Conservation (phyloP, 2,888 invertebrate species). For the Diarsia dahlii region DNA sequence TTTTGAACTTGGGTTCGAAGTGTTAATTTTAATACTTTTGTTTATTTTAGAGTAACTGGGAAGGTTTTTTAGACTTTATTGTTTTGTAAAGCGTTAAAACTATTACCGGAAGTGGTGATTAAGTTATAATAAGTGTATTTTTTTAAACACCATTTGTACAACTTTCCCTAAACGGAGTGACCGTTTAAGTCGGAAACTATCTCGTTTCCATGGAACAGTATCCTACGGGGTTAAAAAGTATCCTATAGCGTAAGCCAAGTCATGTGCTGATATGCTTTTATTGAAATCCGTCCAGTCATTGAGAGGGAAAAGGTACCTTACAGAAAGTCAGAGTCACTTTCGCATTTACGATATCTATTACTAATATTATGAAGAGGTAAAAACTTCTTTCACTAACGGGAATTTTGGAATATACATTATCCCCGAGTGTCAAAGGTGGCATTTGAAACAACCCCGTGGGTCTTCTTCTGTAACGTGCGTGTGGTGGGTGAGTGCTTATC, state of each 20-base stretch:
- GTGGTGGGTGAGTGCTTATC: no score
- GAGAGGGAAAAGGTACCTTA: background rate
- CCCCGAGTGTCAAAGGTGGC: no score
- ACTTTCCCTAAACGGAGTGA: no score
- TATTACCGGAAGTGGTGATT: background rate
- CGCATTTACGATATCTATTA: background rate
- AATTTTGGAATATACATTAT: no score
- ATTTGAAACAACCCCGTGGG: no score
- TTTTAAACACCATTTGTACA: background rate
- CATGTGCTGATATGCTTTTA: background rate
- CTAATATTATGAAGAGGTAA: background rate
- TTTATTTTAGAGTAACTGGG: slow-evolving; percentile 23
- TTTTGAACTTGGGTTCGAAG: slow-evolving; percentile 43
- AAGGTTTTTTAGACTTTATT: background rate
- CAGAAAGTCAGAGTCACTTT: background rate
- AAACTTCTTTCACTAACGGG: no score
- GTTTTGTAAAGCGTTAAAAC: background rate
- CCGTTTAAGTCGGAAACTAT: background rate
- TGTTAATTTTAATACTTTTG: slow-evolving; percentile 55
- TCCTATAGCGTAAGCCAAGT: background rate
- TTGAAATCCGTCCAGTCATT: background rate
- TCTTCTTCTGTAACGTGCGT: no score
- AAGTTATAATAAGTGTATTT: background rate
- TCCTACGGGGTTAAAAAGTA: background rate
- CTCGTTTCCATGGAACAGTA: background rate